phyloP scores from a whole-genome alignment of 2,113 vertebrate species.

The Zonotrichia leucophrys region DNA sequence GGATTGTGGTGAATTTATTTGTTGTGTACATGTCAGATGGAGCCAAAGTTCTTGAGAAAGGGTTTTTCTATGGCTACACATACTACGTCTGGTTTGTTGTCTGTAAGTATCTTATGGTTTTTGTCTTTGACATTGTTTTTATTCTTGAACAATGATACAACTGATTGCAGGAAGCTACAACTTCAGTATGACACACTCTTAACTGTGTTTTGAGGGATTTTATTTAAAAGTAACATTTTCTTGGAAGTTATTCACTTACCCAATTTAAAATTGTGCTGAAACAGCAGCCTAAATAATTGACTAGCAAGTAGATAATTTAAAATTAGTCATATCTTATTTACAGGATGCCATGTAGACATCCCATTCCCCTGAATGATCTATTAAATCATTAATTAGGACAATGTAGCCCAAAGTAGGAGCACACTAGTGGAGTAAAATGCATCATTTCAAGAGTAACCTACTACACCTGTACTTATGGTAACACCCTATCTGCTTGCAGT shows the following conservation, averaged over 20 bases:
- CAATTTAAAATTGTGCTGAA: not conserved
- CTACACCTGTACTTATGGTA: not conserved
- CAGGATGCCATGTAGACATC: not conserved
- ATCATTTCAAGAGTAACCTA: not conserved
- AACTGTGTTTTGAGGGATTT: not conserved
- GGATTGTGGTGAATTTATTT: constrained; percentile 86
- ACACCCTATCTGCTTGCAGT: constrained; percentile 71
- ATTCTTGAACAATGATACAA: not conserved
- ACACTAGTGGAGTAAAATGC: not conserved
- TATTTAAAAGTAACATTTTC: not conserved
- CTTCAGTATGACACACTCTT: not conserved
- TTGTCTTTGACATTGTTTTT: not conserved
- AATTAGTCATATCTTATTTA: not conserved
- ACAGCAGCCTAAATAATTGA: not conserved
- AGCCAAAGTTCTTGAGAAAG: constrained; percentile 83
- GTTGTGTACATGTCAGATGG: constrained; percentile 86
- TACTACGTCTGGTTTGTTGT: constrained; percentile 89
- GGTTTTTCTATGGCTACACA: constrained; percentile 95
- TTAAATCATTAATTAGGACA: not conserved
- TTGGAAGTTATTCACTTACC: not conserved
- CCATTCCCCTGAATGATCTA: not conserved
- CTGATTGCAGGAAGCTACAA: not conserved
- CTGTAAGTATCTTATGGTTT: constrained; percentile 79
- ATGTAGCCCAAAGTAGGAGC: not conserved
- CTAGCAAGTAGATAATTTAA: not conserved